phyloP scores from a whole-genome alignment of 1,140 invertebrate species.

The Drosophila novamexicana region DNA sequence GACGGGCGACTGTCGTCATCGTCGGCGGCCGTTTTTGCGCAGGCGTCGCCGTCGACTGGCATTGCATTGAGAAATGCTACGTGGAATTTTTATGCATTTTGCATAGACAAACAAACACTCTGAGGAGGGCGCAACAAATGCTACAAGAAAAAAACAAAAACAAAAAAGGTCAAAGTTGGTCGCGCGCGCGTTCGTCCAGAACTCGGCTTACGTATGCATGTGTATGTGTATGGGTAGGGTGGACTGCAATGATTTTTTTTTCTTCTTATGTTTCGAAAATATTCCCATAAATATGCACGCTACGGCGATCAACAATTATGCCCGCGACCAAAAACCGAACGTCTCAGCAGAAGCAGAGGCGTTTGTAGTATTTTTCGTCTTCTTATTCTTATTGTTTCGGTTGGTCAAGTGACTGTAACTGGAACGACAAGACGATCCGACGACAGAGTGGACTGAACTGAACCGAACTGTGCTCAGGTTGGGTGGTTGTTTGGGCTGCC shows the following conservation, averaged over 20 bases:
- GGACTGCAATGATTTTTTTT: conserved; percentile 65
- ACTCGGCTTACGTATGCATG: conserved; percentile 35
- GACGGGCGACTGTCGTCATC: conserved; percentile 59
- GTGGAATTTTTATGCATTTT: conserved; percentile 75
- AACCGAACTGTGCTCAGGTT: conserved; percentile 34
- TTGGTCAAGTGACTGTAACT: conserved; percentile 84
- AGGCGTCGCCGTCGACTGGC: conserved; percentile 65
- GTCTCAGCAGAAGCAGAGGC: conserved; percentile 29
- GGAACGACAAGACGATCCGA: conserved; percentile 64
- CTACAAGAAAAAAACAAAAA: conserved; percentile 20
- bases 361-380: conserved; percentile 42
- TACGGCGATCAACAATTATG: conserved; percentile 79
- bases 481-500: conserved; percentile 37
- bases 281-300: conserved; percentile 82
- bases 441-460: conserved; percentile 46
- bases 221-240: conserved; percentile 7
- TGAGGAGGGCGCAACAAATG: conserved; percentile 8
- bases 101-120: conserved; percentile 54
- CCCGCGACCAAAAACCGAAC: conserved; percentile 64
- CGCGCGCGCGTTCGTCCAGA: conserved; percentile 79
- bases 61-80: conserved; percentile 69
- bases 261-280: conserved; percentile 46
- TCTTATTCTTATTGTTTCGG: conserved; percentile 81
- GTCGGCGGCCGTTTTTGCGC: conserved; percentile 54
- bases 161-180: conserved; percentile 78